phyloP scores from a whole-genome alignment of 2,113 vertebrate species.

The Pelodiscus sinensis region DNA sequence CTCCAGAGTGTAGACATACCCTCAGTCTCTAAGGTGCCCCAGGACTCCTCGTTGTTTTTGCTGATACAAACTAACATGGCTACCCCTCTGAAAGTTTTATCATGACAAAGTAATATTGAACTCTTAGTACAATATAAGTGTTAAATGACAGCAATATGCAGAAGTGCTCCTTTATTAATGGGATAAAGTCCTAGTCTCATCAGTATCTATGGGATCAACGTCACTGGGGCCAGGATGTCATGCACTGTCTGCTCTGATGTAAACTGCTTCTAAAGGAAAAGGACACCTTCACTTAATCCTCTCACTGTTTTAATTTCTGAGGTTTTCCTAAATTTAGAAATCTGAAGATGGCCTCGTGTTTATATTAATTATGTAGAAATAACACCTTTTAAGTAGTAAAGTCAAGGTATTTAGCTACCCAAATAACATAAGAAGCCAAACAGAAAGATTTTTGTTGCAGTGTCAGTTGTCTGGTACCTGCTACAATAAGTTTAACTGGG shows the following conservation, averaged over 20 bases:
- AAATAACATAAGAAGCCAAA: constrained; percentile 56
- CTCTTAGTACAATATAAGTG: background rate
- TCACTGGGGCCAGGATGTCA: background rate
- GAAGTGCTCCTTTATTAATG: background rate
- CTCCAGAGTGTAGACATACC: too few species aligned
- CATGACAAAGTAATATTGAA: background rate
- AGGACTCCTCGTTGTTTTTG: too few species aligned
- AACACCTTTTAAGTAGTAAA: constrained; percentile 64
- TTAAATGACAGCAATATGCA: background rate
- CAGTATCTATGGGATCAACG: background rate
- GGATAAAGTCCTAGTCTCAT: background rate
- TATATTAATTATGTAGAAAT: constrained; percentile 78
- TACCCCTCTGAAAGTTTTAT: background rate
- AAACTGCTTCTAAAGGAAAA: constrained; percentile 54
- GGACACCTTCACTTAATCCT: constrained; percentile 5
- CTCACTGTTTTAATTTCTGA: background rate
- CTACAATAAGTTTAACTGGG: constrained; percentile 32
- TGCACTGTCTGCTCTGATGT: background rate
- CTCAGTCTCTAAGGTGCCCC: too few species aligned
- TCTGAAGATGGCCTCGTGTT: constrained; percentile 42
- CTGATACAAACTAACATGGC: too few species aligned
- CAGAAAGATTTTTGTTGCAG: constrained; percentile 41
- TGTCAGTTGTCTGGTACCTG: constrained; percentile 47
- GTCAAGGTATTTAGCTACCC: constrained; percentile 78
- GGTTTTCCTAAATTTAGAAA: constrained; percentile 20